Evolutionary conservation across 1,140 invertebrate species (phyloP).

Genomic region (Lepidurus arcticus): DNA sequence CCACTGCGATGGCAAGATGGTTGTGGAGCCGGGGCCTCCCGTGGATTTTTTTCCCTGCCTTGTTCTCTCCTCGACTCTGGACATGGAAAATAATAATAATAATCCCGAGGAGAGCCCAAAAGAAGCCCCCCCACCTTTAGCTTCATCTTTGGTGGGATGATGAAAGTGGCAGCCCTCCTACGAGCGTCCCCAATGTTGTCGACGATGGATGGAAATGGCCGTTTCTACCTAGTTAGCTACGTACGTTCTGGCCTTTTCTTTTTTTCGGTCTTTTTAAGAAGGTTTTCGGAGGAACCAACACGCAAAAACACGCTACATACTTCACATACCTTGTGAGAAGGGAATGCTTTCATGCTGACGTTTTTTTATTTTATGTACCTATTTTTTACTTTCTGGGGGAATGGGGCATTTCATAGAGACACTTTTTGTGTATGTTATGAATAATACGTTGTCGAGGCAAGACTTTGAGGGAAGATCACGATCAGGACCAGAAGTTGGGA

Average conservation of each 20-base stretch:
- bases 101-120: neutral
- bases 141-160: constrained; percentile 17
- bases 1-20: neutral
- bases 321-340: neutral
- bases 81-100: neutral
- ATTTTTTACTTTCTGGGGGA: no score
- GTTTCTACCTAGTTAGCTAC: constrained; percentile 6
- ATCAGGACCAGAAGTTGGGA: neutral
- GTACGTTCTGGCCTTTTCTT: neutral
- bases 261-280: neutral
- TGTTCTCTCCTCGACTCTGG: constrained; percentile 14
- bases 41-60: neutral
- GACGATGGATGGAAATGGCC: constrained; percentile 6
- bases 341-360: neutral
- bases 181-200: constrained; percentile 14
- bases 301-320: neutral
- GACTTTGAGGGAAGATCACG: neutral
- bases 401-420: no score
- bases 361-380: neutral
- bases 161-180: constrained; percentile 20
- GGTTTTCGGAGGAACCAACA: neutral
- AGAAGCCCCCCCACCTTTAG: constrained; percentile 20
- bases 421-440: no score
- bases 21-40: neutral
- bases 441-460: no score